These are phyloP conservation scores for Dasypus novemcinctus DNA, from an alignment of 2,113 vertebrate species.

Conservation along the genomic window DNA sequence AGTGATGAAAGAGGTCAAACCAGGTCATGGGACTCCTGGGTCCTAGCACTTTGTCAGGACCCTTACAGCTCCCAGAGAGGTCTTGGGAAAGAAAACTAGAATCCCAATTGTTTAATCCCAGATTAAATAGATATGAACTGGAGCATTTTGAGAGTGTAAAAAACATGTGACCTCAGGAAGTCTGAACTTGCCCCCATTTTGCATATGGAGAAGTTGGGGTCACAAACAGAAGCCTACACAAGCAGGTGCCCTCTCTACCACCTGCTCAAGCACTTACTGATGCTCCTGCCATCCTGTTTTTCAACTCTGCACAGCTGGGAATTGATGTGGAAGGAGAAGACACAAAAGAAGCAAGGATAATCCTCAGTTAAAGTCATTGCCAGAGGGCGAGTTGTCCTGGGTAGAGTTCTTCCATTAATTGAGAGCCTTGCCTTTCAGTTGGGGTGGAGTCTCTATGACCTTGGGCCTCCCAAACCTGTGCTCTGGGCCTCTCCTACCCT, in stretches of 20 bases:
- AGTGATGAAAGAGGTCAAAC: slow-evolving; percentile 2
- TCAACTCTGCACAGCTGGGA: neutral
- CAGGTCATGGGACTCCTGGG: neutral
- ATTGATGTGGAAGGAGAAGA: neutral
- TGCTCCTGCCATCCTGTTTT: neutral
- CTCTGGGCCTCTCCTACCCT: neutral
- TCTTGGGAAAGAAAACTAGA: neutral
- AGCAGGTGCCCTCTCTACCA: neutral
- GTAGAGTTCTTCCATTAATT: neutral
- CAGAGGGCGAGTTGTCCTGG: neutral
- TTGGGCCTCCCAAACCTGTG: neutral
- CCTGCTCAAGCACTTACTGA: neutral
- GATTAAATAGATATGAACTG: neutral
- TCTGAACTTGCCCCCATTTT: neutral
- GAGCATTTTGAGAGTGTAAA: neutral
- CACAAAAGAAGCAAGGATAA: neutral
- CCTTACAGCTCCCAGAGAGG: accelerated
- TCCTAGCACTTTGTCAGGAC: neutral
- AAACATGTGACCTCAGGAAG: neutral
- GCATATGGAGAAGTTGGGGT: neutral
- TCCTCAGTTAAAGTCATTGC: neutral
- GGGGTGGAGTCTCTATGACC: neutral
- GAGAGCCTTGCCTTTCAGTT: neutral
- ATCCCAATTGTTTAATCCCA: neutral
- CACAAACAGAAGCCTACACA: neutral